Conservation (phyloP, 1,140 invertebrate genomes). For the Atta colombica region DNA sequence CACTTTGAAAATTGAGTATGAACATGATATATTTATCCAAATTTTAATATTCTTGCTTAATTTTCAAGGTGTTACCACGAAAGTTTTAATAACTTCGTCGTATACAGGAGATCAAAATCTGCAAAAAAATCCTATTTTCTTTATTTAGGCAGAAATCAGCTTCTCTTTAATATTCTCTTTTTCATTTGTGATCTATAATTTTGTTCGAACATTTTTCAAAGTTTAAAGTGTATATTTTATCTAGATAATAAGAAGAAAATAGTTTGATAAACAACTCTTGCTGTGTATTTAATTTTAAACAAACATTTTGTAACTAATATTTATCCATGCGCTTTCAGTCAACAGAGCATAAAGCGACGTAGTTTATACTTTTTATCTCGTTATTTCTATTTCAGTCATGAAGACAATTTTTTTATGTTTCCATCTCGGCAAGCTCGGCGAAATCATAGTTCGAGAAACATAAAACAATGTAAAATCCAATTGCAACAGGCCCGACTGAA, state of each 20-base stretch:
- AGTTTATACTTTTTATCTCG: slow-evolving; percentile 40
- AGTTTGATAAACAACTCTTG: background rate
- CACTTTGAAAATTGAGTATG: too few relatives aligned
- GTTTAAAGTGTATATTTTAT: slow-evolving; percentile 1
- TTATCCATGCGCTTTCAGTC: slow-evolving; percentile 28
- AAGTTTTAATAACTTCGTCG: too few relatives aligned
- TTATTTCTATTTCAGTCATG: slow-evolving; percentile 24
- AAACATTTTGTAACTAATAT: slow-evolving; percentile 27
- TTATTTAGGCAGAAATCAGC: too few relatives aligned
- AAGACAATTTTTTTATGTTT: slow-evolving; percentile 51
- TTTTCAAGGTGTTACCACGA: too few relatives aligned
- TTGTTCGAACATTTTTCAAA: background rate
- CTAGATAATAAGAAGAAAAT: background rate
- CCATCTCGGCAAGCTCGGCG: background rate
- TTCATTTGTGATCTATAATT: slow-evolving; percentile 4
- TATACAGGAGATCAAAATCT: too few relatives aligned
- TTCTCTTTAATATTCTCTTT: too few relatives aligned
- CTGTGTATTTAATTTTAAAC: slow-evolving; percentile 1
- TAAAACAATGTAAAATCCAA: slow-evolving; percentile 11
- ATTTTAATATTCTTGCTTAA: too few relatives aligned
- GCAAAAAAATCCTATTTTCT: too few relatives aligned
- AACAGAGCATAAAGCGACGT: background rate
- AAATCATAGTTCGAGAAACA: slow-evolving; percentile 34
- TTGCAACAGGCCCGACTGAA: background rate
- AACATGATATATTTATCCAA: too few relatives aligned